Evolutionary conservation across 2,797 vertebrate genomes (phyloP), one percentile per base, ranked within the genome.

Genomic region (Cichlasoma orientale): DNA sequence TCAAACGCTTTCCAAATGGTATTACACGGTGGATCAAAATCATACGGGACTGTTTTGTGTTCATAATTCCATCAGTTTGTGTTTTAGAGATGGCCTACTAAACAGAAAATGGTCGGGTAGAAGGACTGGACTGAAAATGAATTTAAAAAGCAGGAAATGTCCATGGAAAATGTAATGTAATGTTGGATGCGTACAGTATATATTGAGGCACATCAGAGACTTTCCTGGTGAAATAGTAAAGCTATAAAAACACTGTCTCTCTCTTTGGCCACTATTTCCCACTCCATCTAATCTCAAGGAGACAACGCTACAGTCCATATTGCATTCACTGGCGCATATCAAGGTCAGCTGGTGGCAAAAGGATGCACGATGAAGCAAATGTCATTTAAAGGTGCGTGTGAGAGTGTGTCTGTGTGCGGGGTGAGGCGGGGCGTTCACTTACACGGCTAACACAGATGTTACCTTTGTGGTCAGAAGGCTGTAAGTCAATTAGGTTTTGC

Each of bases 381-480:
- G 82, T 74, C 73, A 73, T 85, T 88, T 82, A 74, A 75, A 82
- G 47, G 29, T 36, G 23, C 18, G 58, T 68, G 57, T 71, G 75
- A 33, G 69, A 59, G 56, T 47, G 52, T 56, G 58, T 71, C 72
- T 73, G 83, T 4, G 82, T 38, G 78, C 7, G 81, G 69, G 78
- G 86, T 81, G 84, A 87, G 78, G 56, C 5, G 27, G 80, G 81
- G 73, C 84, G 16, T 77, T 92, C 88, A 87, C 88, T 87, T 90
- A 90, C 86, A 91, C 57, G 82, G 59, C 87, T 75, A 81, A 91
- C 91, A 89, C 93, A 94, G 94, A 94, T 93, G 92, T 92, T 94
- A 90, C 91, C 92, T 91, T 92, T 90, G 90, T 92, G 91, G 86
- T 93, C 92, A 85, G 75, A 79, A 89, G 88, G 82, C 89, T 87